These are phyloP conservation scores for Aramus guarauna DNA, from an alignment of 2,113 vertebrate genomes.

Conservation along the genomic window DNA sequence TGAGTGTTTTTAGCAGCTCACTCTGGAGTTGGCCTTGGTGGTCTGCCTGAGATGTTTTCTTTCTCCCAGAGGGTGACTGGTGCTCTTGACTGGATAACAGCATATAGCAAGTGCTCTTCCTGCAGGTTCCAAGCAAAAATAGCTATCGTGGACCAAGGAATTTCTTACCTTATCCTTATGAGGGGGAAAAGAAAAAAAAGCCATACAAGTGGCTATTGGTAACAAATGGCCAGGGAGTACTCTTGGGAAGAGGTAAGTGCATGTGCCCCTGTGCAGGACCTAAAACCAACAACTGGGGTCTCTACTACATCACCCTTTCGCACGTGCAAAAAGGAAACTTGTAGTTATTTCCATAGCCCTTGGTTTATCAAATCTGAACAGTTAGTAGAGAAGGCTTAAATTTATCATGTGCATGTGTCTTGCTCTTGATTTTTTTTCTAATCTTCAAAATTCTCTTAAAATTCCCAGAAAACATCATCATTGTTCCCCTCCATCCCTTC, in stretches of 20 bases:
- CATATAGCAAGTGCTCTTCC: background rate
- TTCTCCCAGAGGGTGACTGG: background rate
- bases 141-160: background rate
- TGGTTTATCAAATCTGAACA: background rate
- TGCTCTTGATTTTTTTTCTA: background rate
- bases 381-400: background rate
- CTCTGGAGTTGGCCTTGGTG: background rate
- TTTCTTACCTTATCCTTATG: background rate
- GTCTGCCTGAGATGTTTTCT: background rate
- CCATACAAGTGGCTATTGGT: too few relatives aligned
- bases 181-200: background rate
- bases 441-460: background rate
- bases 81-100: background rate
- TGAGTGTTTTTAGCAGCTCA: background rate
- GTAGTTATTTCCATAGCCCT: background rate
- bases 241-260: background rate
- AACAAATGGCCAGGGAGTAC: background rate
- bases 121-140: background rate
- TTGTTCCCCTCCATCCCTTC: background rate
- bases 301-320: background rate
- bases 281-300: too few relatives aligned
- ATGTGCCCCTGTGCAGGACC: too few relatives aligned
- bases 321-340: background rate
- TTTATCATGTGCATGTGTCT: background rate
- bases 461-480: accelerated